Evolutionary conservation across 2,113 vertebrate species (phyloP).

Genomic region (Gracilinanus agilis): DNA sequence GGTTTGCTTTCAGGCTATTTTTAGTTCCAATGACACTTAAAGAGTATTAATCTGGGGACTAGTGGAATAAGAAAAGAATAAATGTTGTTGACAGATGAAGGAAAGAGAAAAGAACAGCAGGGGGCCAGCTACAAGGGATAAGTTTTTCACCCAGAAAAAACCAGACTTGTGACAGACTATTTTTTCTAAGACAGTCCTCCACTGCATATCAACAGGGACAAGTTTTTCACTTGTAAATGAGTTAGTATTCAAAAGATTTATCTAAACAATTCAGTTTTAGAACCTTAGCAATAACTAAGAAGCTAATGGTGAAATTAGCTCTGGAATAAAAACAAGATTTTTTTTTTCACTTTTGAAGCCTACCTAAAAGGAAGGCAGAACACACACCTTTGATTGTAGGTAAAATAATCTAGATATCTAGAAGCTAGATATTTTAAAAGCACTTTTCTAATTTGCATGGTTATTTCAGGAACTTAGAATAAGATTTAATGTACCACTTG

Average conservation of each 20-base stretch:
- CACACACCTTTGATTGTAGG: neutral
- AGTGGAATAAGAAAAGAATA: neutral
- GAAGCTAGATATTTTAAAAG: neutral
- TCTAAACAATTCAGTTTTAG: neutral
- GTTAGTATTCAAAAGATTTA: conserved; percentile 39
- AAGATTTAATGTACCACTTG: conserved; percentile 12
- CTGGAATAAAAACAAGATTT: conserved; percentile 36
- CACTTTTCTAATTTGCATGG: conserved; percentile 10
- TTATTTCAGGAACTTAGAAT: conserved; percentile 45
- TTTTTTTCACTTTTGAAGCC: conserved; percentile 8
- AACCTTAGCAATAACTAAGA: neutral
- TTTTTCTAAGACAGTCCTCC: neutral
- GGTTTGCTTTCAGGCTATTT: conserved; percentile 1
- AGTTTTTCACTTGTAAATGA: conserved; percentile 27
- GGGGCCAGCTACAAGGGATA: neutral
- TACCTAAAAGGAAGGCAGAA: conserved; percentile 27
- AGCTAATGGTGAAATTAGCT: neutral
- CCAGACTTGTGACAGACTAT: neutral
- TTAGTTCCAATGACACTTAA: neutral
- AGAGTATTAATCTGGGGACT: neutral
- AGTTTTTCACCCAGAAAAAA: neutral
- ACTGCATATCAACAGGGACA: neutral
- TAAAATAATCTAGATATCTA: neutral
- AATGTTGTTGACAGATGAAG: neutral
- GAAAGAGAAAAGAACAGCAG: conserved; percentile 30